Base-by-base conservation (phyloP, 2,797 vertebrate genomes). In the Stomatorhinus walkeri region DNA sequence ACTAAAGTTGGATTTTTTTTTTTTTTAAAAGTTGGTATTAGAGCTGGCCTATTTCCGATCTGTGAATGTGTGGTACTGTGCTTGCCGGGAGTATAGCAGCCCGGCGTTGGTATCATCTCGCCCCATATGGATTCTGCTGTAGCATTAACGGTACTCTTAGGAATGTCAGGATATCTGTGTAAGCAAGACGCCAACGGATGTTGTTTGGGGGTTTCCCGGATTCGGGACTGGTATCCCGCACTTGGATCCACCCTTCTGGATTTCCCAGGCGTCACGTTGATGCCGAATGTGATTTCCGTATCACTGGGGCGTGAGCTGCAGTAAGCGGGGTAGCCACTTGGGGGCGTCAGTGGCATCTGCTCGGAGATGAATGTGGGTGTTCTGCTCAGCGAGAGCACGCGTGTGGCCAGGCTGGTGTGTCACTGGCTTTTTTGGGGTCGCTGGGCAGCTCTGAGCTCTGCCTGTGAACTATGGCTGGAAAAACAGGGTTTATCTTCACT, bases 401-500 rank as follows among this genome's bases (percentile, higher is more conserved):
- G 68, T 32, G 88, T 89, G 89, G 88, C 88, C 91, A 90, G 51
- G 72, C 79, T 56, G 48, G 54, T 54, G 76, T 87, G 36, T 87
- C 86, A 49, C 56, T 36, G 87, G 32, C n/a, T 81, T 76, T 61
- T 59, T 36, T 22, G 28, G 64, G 6, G 64, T 16, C 10, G 87
- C 87, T 48, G 64, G 64, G 43, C 3, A 36, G 19, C 19, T 91
- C 89, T 85, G n/a, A 89, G 48, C 49, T 87, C 88, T 32, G 48
- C 19, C 85, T 22, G 40, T 16, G 32, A 87, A 87, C 28, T 51
- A 83, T 36, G 61, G 52, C 28, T 76, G 93, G 94, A 93, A 93
- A 93, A 92, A 95, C 94, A 93, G 94, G 94, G 93, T 94, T 89
- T 91, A 91, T 91, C 91, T 88, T 90, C 90, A 88, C 89, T 88